Conservation (phyloP, 2,888 invertebrate species). For the Cheilosia soror region DNA sequence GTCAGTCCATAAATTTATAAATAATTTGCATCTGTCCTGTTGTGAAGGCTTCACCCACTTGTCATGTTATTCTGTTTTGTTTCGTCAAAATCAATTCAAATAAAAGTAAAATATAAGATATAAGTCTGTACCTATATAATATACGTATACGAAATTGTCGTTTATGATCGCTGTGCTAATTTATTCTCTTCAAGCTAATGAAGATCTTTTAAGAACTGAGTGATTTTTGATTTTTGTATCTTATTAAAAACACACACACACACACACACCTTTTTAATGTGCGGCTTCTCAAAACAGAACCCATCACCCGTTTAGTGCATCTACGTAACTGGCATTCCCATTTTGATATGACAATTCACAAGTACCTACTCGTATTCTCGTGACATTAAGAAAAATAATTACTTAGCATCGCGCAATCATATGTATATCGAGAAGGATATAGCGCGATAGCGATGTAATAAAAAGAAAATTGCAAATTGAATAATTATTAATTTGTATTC, state of each 20-base stretch:
- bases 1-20: conserved; percentile 68
- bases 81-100: conserved; percentile 26
- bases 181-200: conserved; percentile 6
- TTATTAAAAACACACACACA: conserved; percentile 4
- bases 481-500: conserved; percentile 71
- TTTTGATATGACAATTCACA: conserved; percentile 13
- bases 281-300: conserved; percentile 15
- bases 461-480: conserved; percentile 34
- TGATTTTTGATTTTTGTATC: not conserved
- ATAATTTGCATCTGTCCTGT: conserved; percentile 67
- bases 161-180: not conserved
- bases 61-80: conserved; percentile 47
- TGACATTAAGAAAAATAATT: conserved; percentile 38
- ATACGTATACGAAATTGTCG: not conserved
- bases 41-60: conserved; percentile 60
- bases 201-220: not conserved
- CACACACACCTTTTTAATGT: conserved; percentile 13
- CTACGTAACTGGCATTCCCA: conserved; percentile 12
- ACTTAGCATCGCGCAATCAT: conserved; percentile 22
- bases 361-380: conserved; percentile 32
- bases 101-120: not conserved
- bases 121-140: no score
- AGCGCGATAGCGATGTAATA: conserved; percentile 33
- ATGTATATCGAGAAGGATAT: conserved; percentile 38
- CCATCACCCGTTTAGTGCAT: not conserved